A percentile compares a stretch with the other conserved stretches of the same genome.
phyloP scores from a whole-genome alignment of 2,888 invertebrate species.

The Gastracanthus pulcherrimus region DNA sequence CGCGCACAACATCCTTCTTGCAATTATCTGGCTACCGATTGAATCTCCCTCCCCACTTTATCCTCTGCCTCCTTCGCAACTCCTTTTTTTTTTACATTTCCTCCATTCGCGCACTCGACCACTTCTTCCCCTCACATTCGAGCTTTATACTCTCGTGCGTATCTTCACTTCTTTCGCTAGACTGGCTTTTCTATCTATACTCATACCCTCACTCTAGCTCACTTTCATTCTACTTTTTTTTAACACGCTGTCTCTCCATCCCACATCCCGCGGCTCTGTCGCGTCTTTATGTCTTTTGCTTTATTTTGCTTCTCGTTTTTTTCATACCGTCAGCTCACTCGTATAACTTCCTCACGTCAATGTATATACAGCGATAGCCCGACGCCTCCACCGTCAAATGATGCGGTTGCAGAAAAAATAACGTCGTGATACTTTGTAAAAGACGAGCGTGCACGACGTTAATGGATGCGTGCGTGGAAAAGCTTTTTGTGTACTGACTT shows the following conservation, averaged over 20 bases:
- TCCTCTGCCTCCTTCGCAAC: neutral
- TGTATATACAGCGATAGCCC: neutral
- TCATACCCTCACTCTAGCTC: no score
- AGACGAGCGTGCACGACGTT: neutral
- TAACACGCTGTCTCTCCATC: no score
- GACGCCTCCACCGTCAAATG: neutral
- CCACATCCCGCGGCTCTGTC: slow-evolving; percentile 5
- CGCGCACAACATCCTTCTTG: neutral
- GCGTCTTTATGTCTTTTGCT: slow-evolving; percentile 34
- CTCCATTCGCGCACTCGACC: neutral
- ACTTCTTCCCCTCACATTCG: neutral
- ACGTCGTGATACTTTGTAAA: neutral
- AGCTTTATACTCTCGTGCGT: neutral
- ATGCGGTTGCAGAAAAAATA: neutral
- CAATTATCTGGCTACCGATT: slow-evolving; percentile 1
- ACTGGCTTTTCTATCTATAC: slow-evolving; percentile 17
- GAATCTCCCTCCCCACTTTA: neutral
- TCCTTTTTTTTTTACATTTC: neutral
- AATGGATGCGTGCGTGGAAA: neutral
- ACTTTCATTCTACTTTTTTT: neutral
- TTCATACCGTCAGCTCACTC: slow-evolving; percentile 24
- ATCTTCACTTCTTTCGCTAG: slow-evolving; percentile 30
- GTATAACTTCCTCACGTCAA: slow-evolving; percentile 8
- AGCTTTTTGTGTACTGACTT: no score
- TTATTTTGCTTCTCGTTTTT: slow-evolving; percentile 44